Base-by-base conservation (phyloP, 2,888 invertebrate species). In the Diaperis boleti region DNA sequence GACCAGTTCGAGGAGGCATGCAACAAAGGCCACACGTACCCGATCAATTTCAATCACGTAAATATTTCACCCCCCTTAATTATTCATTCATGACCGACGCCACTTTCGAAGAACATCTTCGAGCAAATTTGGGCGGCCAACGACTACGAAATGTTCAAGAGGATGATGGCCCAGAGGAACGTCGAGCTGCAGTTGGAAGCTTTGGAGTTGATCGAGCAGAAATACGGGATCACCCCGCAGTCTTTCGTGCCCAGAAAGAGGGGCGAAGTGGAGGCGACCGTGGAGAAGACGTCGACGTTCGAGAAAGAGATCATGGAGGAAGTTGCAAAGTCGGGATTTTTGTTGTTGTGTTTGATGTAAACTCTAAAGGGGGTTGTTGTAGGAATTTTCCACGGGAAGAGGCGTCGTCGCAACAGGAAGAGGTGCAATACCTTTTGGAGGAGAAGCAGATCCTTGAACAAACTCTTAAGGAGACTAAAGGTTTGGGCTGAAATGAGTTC, bases 131-230 rank as follows among this genome's bases (percentile, higher is more conserved):
- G 95, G 92, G 95, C 96, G 0, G 95, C 95, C 0, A 95, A 96
- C 76, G 95, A 96, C 80, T 92, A 90, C 73, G 88, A 90, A 67
- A 91, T 95, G 81, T 96, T 96, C 78, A 90, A 91, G 59, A 88
- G 92, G 65, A 92, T 96, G 90, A 96, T 96, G 96, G 92, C 91
- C 4, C 93, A 95, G 78, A 91, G 94, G 74, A 96, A 96, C 80
- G 88, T 96, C 15, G 95, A 96, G 76, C 83, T 96, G 26, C 96
- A 96, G 78, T 82, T 96, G 64, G 91, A 96, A 85, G 94, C 94
- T 0, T 80, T 95, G 69, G 94, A 94, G 80, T 83, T 94, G 72
- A 91, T 95, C 54, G 93, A 94, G 77, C 87, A 90, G 73, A 88
- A 91, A 70, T 92, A 89, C 72, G 89, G 90, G 10, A 80, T 86